Percentiles rank a stretch among this genome's conserved stretches.
Evolutionary conservation across 2,888 invertebrate species (phyloP).

Genomic region (Adela reaumurella): DNA sequence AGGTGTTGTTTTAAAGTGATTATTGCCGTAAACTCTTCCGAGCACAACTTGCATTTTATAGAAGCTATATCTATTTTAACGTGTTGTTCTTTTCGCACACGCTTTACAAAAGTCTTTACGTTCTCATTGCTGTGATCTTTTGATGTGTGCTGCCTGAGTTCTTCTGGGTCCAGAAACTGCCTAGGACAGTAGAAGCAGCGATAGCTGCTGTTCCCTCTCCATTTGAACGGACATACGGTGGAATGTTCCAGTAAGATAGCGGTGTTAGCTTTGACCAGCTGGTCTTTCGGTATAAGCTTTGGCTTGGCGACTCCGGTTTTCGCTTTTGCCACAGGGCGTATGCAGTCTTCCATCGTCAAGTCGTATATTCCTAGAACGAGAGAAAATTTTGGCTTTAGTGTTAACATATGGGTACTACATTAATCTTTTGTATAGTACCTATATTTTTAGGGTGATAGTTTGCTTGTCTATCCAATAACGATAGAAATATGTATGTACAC

Average conservation of each 20-base stretch:
- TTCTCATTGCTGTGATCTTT: background rate
- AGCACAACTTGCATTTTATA: slow-evolving; percentile 37
- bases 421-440: too few relatives aligned
- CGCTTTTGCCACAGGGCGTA: background rate
- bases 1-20: slow-evolving; percentile 22
- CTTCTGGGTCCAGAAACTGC: slow-evolving; percentile 18
- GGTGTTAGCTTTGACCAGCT: background rate
- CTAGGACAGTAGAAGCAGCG: slow-evolving; percentile 25
- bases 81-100: slow-evolving; percentile 16
- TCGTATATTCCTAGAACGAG: background rate
- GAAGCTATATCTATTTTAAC: slow-evolving; percentile 35
- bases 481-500: too few relatives aligned
- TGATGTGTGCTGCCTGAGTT: slow-evolving; percentile 19
- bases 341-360: background rate
- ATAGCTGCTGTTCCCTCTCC: slow-evolving; percentile 19
- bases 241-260: slow-evolving; percentile 17
- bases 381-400: background rate
- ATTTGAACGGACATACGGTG: slow-evolving; percentile 28
- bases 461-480: too few relatives aligned
- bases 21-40: slow-evolving; percentile 20
- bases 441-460: too few relatives aligned
- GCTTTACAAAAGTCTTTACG: slow-evolving; percentile 11
- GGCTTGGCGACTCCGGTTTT: background rate
- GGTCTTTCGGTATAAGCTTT: background rate
- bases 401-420: background rate